Evolutionary conservation across 2,113 vertebrate genomes (phyloP), one percentile per base, ranked within the genome.

Genomic region (Pterophyllum scalare): DNA sequence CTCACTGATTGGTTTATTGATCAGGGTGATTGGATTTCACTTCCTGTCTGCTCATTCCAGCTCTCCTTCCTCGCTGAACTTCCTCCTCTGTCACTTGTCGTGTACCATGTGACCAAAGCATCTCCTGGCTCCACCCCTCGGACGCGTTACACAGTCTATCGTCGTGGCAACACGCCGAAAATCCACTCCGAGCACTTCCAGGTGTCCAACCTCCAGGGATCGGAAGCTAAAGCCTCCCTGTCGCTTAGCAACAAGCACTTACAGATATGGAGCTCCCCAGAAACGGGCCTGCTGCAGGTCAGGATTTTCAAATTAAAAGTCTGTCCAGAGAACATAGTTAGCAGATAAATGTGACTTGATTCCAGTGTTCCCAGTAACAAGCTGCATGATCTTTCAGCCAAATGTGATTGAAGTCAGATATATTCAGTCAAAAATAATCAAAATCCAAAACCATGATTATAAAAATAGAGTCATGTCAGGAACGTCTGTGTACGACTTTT

Each of bases 251-350:
- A 98, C 87, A 76, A 94, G 24, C 96, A 97, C 43, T 17, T 98
- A 76, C 95, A 96, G 61, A 89, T 98, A 8, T 96, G 94, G 93
- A 96, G 97, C 89, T 96, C 96, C 24, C 83, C 90, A 0, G 87
- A 89, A 35, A 96, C 96, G 4, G 98, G 98, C 31, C 95, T 99
- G 59, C 70, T 99, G 81, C 95, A 99, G 97, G 98, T 98, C 13
- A 24, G 77, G n/a, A 14, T 11, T 79, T 79, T 52, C 78, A 81
- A 54, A 88, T 20, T 80, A 77, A 88, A 80, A 59, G 7, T 54
- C 13, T 52, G 20, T 65, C 14, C 6, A 52, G 57, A 57, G 67
- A 33, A 31, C 52, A 46, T 54, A 28, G n/a, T n/a, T n/a, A n/a
- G 19, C 26, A 52, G 46, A 72, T 49, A 49, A 49, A 49, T 7